Base-by-base conservation (phyloP, 2,797 vertebrate species). In the Phalloptychus januarius region DNA sequence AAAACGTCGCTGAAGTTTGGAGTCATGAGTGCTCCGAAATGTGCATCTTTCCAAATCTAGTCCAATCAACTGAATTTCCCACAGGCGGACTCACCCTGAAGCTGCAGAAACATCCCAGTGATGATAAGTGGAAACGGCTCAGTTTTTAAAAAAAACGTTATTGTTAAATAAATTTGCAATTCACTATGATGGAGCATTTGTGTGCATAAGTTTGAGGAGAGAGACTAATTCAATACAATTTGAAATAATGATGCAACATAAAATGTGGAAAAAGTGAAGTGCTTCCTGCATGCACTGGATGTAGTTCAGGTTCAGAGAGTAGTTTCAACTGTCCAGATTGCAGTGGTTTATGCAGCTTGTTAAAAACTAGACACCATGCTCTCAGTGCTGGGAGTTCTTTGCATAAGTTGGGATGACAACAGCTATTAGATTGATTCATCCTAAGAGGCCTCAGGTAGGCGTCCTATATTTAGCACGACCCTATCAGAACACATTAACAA, bases 401-500 rank as follows among this genome's bases (percentile, higher is more conserved):
- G 13, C n/a, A 46, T 56, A 69, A n/a, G 25, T 77, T 75, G 45
- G 74, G 28, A 63, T 56, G 63, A 54, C 63, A 73, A 48, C n/a
- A 20, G n/a, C 38, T 33, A 20, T 80, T 75, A 75, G 11, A 77
- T 83, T 73, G 75, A 77, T 80, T 67, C 25, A 72, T 36, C 13
- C 18, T 23, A 61, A 28, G n/a, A 45, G 42, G 70, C 63, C 56
- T 71, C 56, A 76, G 72, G 76, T 80, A 20, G 50, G 48, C 44
- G 44, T 2, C 25, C 50, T 79, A 46, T 58, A 50, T 65, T 23
- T 67, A 54, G 45, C 45, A 72, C 20, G 11, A 50, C 45, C 45
- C 45, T 36, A 69, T 81, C 44, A 50, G 7, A 77, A 46, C 31
- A 48, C 25, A 36, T 65, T 71, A 36, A 76, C 73, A 33, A 31